Conservation (phyloP, 1,140 invertebrate genomes). For the Stegodyphus mimosarum region DNA sequence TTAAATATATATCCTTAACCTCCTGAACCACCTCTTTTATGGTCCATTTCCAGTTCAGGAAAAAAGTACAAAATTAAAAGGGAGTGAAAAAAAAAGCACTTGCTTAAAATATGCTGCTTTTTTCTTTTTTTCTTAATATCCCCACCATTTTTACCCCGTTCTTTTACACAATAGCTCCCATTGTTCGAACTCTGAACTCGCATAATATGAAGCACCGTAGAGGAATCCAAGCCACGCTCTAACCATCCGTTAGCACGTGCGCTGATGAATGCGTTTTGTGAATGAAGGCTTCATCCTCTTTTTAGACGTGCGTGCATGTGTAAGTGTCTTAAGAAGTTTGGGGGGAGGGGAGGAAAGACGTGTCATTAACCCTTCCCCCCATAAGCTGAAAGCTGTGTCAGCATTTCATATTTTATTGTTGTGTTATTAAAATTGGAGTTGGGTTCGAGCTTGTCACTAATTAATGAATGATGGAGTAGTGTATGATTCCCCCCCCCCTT, state of each 20-base stretch:
- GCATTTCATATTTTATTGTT: not conserved
- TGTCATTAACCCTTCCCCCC: conserved; percentile 6
- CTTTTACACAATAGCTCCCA: not conserved
- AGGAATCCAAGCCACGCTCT: not conserved
- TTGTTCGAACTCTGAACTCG: not conserved
- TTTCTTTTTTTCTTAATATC: not conserved
- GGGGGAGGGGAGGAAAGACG: not conserved
- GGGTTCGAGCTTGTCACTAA: not conserved
- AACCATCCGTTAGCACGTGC: conserved; percentile 9
- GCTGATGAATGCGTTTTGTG: not conserved
- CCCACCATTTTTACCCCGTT: not conserved
- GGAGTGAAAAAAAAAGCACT: not conserved
- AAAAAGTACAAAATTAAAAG: no score
- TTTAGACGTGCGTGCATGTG: not conserved
- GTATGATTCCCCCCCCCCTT: no score
- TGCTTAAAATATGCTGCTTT: not conserved
- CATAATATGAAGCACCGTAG: conserved; percentile 6
- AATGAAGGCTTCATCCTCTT: not conserved
- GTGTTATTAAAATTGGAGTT: not conserved
- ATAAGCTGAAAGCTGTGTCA: not conserved
- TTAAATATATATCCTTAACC: not conserved
- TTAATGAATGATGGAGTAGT: not conserved
- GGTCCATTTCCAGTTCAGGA: no score
- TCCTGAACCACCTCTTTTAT: not conserved
- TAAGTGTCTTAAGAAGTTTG: conserved; percentile 4